Evolutionary conservation across 1,140 invertebrate genomes (phyloP).

Genomic region (Calycopis cecrops): DNA sequence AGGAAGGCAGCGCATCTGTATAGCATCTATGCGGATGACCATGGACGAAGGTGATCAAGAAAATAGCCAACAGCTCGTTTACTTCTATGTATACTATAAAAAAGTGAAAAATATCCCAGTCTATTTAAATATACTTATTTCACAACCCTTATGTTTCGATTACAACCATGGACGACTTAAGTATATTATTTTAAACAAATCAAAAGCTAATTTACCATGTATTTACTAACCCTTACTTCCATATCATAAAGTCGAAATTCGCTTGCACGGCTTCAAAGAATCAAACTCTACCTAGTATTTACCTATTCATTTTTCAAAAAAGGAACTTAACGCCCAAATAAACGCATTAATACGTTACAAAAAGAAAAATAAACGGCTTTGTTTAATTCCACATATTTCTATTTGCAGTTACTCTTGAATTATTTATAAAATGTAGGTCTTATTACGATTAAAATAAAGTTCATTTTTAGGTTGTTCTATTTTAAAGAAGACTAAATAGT

Average conservation of each 20-base stretch:
- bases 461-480: constrained; percentile 20
- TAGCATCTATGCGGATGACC: too few species aligned
- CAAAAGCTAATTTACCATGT: too few species aligned
- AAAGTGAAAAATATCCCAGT: too few species aligned
- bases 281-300: constrained; percentile 46
- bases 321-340: constrained; percentile 72
- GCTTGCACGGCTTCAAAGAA: neutral
- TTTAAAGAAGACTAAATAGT: neutral
- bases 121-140: too few species aligned
- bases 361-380: constrained; percentile 73
- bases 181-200: too few species aligned
- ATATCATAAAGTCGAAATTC: neutral
- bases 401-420: constrained; percentile 5
- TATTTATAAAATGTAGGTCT: constrained; percentile 6
- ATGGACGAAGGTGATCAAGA: too few species aligned
- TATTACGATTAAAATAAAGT: constrained; percentile 9
- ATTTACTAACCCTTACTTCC: too few species aligned
- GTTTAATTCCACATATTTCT: constrained; percentile 51
- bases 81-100: too few species aligned
- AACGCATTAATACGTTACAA: constrained; percentile 65
- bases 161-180: too few species aligned
- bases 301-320: constrained; percentile 74
- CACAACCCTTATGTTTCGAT: too few species aligned
- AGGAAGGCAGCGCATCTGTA: too few species aligned
- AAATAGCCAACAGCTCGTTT: too few species aligned